Evolutionary conservation across 2,113 vertebrate genomes (phyloP).

Genomic region (Orientallactaga bullata): DNA sequence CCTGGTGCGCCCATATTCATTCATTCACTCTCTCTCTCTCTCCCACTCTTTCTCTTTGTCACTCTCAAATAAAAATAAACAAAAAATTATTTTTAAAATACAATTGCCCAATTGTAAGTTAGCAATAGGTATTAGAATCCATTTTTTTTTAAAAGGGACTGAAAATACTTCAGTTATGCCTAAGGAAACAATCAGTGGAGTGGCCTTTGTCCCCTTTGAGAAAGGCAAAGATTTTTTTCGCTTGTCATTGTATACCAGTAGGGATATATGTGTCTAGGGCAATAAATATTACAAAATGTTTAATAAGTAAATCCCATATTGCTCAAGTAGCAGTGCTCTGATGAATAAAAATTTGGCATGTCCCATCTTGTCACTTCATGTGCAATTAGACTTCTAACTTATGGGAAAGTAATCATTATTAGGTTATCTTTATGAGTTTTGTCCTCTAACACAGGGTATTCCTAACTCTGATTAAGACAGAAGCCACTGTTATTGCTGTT

Average conservation of each 20-base stretch:
- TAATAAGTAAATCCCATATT: slow-evolving; percentile 34
- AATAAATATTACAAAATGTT: slow-evolving; percentile 12
- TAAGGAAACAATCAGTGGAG: background rate
- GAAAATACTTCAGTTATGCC: background rate
- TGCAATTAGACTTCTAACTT: slow-evolving; percentile 21
- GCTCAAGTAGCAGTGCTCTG: background rate
- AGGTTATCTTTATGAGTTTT: background rate
- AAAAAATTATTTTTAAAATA: too few relatives aligned
- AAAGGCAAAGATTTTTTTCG: background rate
- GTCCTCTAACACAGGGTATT: background rate
- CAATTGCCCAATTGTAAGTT: background rate
- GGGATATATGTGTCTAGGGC: background rate
- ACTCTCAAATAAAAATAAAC: too few relatives aligned
- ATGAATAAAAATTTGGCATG: background rate
- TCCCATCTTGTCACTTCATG: background rate
- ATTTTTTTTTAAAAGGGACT: background rate
- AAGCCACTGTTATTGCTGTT: background rate
- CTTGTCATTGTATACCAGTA: background rate
- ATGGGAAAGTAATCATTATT: slow-evolving; percentile 4
- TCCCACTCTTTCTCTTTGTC: too few relatives aligned
- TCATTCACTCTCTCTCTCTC: too few relatives aligned
- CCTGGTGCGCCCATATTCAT: too few relatives aligned
- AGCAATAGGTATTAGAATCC: background rate
- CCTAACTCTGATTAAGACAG: slow-evolving; percentile 29
- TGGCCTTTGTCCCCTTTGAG: background rate